A percentile compares a stretch with the other conserved stretches of the same genome.
These are phyloP conservation scores for Laterallus jamaicensis DNA, from an alignment of 2,113 vertebrate species.

Conservation along the genomic window DNA sequence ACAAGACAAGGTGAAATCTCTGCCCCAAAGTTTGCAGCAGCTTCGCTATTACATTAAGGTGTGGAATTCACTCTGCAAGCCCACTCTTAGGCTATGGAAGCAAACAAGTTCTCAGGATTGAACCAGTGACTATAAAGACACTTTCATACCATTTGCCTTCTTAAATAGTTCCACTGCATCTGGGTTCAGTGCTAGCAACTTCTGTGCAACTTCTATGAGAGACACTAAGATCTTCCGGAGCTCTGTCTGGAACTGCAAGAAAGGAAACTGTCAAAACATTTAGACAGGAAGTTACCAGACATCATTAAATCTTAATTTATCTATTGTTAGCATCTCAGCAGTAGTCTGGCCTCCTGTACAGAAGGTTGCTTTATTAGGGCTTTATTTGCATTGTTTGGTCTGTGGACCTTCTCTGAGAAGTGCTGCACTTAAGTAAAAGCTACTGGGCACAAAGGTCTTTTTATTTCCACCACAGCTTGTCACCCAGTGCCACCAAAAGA, in stretches of 20 bases:
- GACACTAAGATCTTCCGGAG: constrained; percentile 96
- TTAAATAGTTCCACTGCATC: constrained; percentile 97
- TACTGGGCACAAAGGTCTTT: background rate
- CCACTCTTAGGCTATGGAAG: background rate
- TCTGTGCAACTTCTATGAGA: constrained; percentile 97
- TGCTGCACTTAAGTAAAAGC: background rate
- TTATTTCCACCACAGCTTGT: background rate
- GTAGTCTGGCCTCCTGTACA: background rate
- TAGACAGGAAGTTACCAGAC: constrained; percentile 1
- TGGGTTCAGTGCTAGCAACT: constrained; percentile 93
- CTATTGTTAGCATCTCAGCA: background rate
- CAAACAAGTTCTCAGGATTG: background rate
- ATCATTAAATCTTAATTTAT: background rate
- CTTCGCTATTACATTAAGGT: background rate
- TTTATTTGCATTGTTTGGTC: background rate
- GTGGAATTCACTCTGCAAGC: background rate
- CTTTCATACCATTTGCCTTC: constrained; percentile 90
- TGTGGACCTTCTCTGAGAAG: background rate
- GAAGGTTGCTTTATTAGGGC: background rate
- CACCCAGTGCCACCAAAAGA: background rate
- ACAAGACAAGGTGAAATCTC: background rate
- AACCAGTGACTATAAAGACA: background rate
- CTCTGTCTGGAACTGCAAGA: constrained; percentile 94
- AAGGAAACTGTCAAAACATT: constrained; percentile 53
- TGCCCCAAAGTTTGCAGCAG: background rate